Evolutionary conservation across 2,113 vertebrate species (phyloP).

Genomic region (Macrotus californicus): DNA sequence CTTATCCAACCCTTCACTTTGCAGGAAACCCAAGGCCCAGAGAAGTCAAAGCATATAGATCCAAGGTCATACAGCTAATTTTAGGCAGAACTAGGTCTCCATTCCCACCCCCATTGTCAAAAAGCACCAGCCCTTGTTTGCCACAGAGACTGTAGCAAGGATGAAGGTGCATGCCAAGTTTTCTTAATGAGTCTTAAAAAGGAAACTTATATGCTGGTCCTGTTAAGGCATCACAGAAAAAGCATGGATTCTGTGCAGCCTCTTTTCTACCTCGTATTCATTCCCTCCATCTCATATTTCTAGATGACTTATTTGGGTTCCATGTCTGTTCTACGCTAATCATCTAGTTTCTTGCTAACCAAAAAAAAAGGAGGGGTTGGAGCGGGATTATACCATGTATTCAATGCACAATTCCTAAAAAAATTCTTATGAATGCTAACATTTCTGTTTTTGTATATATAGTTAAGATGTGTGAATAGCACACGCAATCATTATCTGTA

Average conservation of each 20-base stretch:
- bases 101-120: neutral
- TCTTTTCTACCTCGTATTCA: neutral
- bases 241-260: neutral
- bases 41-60: neutral
- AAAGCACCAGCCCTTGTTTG: conserved; percentile 62
- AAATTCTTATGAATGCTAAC: neutral
- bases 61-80: neutral
- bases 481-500: neutral
- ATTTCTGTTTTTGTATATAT: neutral
- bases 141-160: conserved; percentile 67
- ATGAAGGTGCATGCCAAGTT: conserved; percentile 56
- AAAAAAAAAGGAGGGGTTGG: neutral
- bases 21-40: neutral
- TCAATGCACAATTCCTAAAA: neutral
- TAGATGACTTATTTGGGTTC: neutral
- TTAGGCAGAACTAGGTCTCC: neutral
- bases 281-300: neutral
- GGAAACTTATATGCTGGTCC: conserved; percentile 21
- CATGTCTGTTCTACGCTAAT: neutral
- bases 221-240: neutral
- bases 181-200: conserved; percentile 59
- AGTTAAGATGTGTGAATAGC: neutral
- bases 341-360: neutral
- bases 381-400: neutral
- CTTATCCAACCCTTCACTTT: neutral